These are phyloP conservation scores for Sepioteuthis lessoniana DNA, from an alignment of 2,888 invertebrate species.

Conservation along the genomic window DNA sequence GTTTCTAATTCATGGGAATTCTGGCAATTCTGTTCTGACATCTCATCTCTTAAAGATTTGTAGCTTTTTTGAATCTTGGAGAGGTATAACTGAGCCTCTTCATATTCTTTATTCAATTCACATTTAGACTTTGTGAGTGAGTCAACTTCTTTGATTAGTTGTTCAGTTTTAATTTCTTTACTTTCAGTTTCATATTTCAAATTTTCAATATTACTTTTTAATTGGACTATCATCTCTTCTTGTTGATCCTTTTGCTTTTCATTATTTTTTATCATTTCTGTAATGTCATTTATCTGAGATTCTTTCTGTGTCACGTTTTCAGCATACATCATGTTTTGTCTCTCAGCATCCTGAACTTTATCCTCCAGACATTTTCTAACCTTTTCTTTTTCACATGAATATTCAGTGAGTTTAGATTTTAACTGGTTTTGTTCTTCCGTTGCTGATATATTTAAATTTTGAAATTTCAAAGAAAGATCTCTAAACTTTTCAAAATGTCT, in stretches of 20 bases:
- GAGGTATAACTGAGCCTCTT: background rate
- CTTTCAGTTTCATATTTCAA: background rate
- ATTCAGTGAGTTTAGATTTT: constrained; percentile 34
- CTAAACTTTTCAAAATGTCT: constrained; percentile 39
- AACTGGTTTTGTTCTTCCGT: constrained; percentile 39
- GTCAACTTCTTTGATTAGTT: background rate
- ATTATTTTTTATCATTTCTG: background rate
- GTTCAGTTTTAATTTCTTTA: background rate
- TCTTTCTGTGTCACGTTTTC: background rate
- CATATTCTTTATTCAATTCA: background rate
- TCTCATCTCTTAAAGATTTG: background rate
- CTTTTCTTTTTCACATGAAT: background rate
- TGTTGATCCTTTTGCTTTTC: background rate
- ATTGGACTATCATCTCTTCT: background rate
- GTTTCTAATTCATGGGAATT: background rate
- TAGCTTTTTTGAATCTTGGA: background rate
- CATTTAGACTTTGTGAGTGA: background rate
- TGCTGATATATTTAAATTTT: constrained; percentile 39
- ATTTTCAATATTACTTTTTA: background rate
- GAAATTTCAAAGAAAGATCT: constrained; percentile 40
- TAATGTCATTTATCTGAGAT: background rate
- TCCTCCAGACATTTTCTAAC: constrained; percentile 7
- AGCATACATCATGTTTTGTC: background rate
- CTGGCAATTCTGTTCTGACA: background rate
- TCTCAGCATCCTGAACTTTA: background rate